Conservation (phyloP, 64 coral and sea anemone genomes). For the Hydrozoanthus tunicans region DNA sequence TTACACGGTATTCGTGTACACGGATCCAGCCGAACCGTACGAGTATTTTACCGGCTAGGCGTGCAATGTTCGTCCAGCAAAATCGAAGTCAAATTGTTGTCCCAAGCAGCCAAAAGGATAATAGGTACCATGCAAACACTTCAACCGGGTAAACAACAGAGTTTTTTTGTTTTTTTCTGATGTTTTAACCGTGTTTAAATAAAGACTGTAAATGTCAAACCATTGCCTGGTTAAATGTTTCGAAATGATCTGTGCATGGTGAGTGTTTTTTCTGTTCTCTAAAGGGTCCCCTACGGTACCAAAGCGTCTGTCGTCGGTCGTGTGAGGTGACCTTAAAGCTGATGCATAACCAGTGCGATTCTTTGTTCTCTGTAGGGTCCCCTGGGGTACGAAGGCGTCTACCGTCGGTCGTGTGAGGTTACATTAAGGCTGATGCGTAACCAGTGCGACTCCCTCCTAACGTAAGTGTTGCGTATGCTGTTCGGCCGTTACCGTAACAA, state of each 20-base stretch:
- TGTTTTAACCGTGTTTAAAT: no score
- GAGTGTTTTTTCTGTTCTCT: neutral
- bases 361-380: slow-evolving; percentile 70
- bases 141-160: no score
- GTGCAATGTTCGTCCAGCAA: neutral
- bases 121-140: no score
- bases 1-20: no score
- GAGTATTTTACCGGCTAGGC: no score
- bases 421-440: slow-evolving; percentile 85
- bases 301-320: neutral
- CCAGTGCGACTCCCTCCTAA: slow-evolving; percentile 92
- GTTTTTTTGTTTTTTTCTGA: no score
- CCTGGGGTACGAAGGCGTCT: slow-evolving; percentile 93
- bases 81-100: neutral
- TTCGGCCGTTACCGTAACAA: neutral
- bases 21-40: no score
- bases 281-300: neutral
- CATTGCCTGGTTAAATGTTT: no score
- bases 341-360: no score
- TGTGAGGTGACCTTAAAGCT: neutral
- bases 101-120: no score
- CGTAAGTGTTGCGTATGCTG: slow-evolving; percentile 40
- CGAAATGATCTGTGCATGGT: no score
- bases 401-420: slow-evolving; percentile 94
- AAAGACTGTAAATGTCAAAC: no score